Percentiles rank a stretch among this genome's conserved stretches.
These are phyloP conservation scores for Cyclophora punctaria DNA, from an alignment of 2,888 invertebrate species.

Conservation along the genomic window DNA sequence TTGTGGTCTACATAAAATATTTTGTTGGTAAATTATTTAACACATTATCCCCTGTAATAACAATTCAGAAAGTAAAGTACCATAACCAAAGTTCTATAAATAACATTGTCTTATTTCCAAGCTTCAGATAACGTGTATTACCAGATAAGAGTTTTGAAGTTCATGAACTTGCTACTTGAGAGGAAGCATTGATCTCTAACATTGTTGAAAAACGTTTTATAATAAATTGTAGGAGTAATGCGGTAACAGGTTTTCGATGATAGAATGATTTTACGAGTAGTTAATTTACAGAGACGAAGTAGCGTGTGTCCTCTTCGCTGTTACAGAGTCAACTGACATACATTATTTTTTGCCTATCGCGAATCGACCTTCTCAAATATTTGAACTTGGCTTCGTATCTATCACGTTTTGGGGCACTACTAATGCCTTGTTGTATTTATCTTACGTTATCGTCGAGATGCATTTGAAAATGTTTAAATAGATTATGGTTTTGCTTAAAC, in stretches of 20 bases:
- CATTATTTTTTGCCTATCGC: constrained; percentile 37
- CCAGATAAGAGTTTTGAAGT: constrained; percentile 17
- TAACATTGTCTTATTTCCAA: neutral
- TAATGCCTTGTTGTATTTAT: constrained; percentile 24
- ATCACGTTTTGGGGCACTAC: constrained; percentile 28
- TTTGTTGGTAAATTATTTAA: too few species aligned
- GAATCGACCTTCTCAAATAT: constrained; percentile 52
- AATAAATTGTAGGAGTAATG: too few species aligned
- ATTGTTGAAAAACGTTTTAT: constrained; percentile 4
- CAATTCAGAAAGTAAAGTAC: too few species aligned
- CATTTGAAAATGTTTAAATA: neutral
- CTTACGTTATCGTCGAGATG: constrained; percentile 3
- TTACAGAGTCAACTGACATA: constrained; percentile 42
- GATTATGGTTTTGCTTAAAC: too few species aligned
- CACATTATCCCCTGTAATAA: too few species aligned
- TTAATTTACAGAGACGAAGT: too few species aligned
- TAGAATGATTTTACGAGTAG: too few species aligned
- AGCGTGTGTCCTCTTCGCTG: constrained; percentile 24
- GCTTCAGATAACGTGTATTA: constrained; percentile 15
- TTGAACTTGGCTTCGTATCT: constrained; percentile 42
- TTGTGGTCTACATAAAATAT: too few species aligned
- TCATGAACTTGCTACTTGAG: constrained; percentile 17
- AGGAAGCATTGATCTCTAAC: constrained; percentile 22
- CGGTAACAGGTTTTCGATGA: too few species aligned
- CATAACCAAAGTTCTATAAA: too few species aligned